Evolutionary conservation across 2,797 vertebrate species (phyloP).

Genomic region (Parotocinclus haroldoi): DNA sequence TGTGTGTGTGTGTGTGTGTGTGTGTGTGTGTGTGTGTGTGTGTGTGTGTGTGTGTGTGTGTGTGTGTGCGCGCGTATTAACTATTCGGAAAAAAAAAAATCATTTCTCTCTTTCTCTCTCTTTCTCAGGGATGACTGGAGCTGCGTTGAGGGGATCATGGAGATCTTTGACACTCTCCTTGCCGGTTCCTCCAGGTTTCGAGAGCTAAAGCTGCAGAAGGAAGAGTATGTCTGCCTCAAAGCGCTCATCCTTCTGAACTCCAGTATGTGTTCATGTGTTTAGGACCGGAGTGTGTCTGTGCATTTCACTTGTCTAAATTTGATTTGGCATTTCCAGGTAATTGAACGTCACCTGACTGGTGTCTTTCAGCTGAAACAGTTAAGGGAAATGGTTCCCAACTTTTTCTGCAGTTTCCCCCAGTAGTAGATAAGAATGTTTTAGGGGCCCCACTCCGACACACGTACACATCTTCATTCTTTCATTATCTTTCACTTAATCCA

Average conservation of each 20-base stretch:
- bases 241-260: conserved; percentile 98
- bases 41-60: too few species aligned
- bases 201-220: conserved; percentile 91
- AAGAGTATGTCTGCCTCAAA: conserved; percentile 96
- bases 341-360: too few species aligned
- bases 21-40: too few species aligned
- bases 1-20: too few species aligned
- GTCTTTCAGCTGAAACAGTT: too few species aligned
- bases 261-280: conserved; percentile 67
- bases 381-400: too few species aligned
- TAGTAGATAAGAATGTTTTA: too few species aligned
- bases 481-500: too few species aligned
- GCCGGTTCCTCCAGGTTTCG: conserved; percentile 90
- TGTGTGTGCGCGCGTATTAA: background rate
- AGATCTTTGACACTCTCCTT: conserved; percentile 97
- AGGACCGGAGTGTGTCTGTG: background rate
- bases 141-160: conserved; percentile 96
- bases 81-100: background rate
- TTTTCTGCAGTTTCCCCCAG: too few species aligned
- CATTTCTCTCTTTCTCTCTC: background rate
- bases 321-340: too few species aligned
- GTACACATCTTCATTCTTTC: too few species aligned
- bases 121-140: conserved; percentile 86
- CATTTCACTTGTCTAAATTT: background rate
- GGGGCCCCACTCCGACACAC: too few species aligned